Conservation (phyloP, 2,888 invertebrate genomes). For the Heliconius ismenius region DNA sequence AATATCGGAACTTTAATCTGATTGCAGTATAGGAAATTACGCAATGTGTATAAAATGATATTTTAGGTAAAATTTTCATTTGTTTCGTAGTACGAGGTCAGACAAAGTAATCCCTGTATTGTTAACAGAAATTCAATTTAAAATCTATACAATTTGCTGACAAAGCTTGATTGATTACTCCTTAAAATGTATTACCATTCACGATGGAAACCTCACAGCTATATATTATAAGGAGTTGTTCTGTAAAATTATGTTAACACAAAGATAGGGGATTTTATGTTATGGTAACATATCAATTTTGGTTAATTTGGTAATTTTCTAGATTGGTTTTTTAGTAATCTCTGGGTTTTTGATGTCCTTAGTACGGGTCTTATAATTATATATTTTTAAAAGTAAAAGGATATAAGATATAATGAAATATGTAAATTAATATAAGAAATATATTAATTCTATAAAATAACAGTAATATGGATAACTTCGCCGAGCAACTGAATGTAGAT, state of each 20-base stretch:
- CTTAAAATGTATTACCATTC: slow-evolving; percentile 60
- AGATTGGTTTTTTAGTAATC: neutral
- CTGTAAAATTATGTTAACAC: slow-evolving; percentile 1
- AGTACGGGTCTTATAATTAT: neutral
- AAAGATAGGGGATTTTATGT: slow-evolving; percentile 10
- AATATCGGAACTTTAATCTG: slow-evolving; percentile 23
- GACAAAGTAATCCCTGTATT: slow-evolving; percentile 78
- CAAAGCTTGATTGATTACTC: slow-evolving; percentile 78
- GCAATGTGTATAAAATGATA: slow-evolving; percentile 46
- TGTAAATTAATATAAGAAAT: neutral
- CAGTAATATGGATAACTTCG: neutral
- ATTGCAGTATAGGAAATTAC: neutral
- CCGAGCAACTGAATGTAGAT: neutral
- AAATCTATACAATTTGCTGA: slow-evolving; percentile 71
- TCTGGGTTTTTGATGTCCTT: neutral
- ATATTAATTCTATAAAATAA: neutral
- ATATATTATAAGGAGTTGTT: slow-evolving; percentile 29
- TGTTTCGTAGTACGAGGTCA: slow-evolving; percentile 52
- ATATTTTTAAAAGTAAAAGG: neutral
- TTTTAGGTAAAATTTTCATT: slow-evolving; percentile 32
- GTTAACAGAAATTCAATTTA: slow-evolving; percentile 79
- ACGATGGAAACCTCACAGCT: slow-evolving; percentile 30
- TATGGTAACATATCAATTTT: neutral
- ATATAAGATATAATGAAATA: neutral
- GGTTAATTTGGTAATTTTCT: neutral